phyloP scores from a whole-genome alignment of 2,113 vertebrate species.

The Apteryx owenii region DNA sequence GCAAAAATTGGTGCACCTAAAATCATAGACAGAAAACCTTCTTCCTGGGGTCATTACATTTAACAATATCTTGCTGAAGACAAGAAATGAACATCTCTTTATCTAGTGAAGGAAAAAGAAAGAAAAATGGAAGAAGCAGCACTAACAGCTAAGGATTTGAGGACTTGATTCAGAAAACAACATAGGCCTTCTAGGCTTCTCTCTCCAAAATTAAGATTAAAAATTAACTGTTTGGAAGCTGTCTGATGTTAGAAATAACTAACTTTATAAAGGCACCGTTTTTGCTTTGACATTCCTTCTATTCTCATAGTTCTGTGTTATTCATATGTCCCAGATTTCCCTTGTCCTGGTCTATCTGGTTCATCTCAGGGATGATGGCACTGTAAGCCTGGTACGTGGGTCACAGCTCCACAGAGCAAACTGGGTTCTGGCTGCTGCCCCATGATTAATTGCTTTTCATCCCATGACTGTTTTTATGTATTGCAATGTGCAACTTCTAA shows the following conservation, averaged over 20 bases:
- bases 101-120: neutral
- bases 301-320: neutral
- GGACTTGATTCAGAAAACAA: neutral
- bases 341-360: neutral
- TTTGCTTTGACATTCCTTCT: neutral
- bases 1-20: neutral
- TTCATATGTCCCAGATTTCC: accelerated
- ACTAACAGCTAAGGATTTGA: neutral
- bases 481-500: neutral
- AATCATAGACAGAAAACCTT: neutral
- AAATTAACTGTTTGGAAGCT: neutral
- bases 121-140: neutral
- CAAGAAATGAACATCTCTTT: neutral
- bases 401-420: neutral
- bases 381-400: neutral
- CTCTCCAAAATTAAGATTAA: neutral
- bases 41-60: neutral
- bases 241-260: neutral
- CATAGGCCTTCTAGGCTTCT: neutral
- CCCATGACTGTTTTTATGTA: neutral
- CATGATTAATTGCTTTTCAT: neutral
- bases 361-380: neutral
- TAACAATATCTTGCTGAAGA: neutral
- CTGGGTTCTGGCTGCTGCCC: neutral
- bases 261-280: neutral